These are phyloP conservation scores for Erebia palarica DNA, from an alignment of 2,888 invertebrate species.

Conservation along the genomic window DNA sequence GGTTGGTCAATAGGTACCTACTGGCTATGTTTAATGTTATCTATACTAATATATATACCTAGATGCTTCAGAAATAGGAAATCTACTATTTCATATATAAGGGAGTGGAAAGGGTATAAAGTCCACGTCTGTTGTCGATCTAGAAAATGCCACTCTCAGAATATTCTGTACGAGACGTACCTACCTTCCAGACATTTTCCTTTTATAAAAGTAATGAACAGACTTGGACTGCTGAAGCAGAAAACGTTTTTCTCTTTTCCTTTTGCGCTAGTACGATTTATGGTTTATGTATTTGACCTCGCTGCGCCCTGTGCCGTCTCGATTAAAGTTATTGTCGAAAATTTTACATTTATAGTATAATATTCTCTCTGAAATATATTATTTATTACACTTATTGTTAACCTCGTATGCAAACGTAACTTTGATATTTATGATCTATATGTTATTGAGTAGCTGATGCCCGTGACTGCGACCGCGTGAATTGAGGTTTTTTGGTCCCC, in stretches of 20 bases:
- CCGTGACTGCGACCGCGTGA: no score
- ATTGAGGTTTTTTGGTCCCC: no score
- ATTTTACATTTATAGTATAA: slow-evolving; percentile 46
- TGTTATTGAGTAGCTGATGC: no score
- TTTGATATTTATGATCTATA: no score
- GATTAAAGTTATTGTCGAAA: slow-evolving; percentile 62
- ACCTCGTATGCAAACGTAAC: no score
- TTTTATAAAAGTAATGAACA: slow-evolving; percentile 62
- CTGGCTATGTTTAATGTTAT: no score
- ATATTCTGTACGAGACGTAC: slow-evolving; percentile 22
- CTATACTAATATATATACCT: no score
- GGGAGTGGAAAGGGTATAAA: background rate
- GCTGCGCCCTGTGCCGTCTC: slow-evolving; percentile 56
- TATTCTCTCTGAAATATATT: background rate
- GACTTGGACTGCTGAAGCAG: slow-evolving; percentile 59
- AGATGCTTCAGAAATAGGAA: background rate
- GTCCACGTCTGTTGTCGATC: slow-evolving; percentile 14
- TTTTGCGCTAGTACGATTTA: slow-evolving; percentile 64
- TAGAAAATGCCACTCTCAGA: slow-evolving; percentile 18
- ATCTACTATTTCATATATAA: background rate
- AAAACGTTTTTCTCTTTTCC: slow-evolving; percentile 60
- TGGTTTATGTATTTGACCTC: slow-evolving; percentile 73
- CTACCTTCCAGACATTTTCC: slow-evolving; percentile 35
- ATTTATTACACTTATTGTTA: background rate
- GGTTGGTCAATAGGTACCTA: no score